Evolutionary conservation across 2,113 vertebrate species (phyloP).

Genomic region (Centropus unirufus): DNA sequence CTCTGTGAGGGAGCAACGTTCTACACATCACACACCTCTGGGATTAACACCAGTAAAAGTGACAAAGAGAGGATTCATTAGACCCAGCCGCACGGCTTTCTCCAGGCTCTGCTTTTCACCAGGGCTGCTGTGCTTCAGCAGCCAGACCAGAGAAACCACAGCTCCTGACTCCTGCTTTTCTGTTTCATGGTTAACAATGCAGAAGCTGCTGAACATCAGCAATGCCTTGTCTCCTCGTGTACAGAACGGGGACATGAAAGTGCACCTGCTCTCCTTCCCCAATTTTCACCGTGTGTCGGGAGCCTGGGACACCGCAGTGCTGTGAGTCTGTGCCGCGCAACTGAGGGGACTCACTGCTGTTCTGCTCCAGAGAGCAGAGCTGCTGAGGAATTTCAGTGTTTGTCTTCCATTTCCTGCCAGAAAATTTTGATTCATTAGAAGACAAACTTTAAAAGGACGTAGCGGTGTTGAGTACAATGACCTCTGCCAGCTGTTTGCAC

Average conservation of each 20-base stretch:
- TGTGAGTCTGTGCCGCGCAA: background rate
- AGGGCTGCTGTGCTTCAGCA: background rate
- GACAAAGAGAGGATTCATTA: background rate
- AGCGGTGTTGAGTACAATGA: rapidly evolving
- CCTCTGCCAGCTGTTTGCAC: rapidly evolving
- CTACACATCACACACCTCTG: background rate
- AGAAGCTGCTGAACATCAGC: background rate
- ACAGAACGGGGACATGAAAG: rapidly evolving
- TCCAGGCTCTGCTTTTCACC: background rate
- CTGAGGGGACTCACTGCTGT: background rate
- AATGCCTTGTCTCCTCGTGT: background rate
- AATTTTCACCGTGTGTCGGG: rapidly evolving
- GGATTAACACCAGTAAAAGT: background rate
- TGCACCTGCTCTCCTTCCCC: background rate
- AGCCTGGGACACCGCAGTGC: background rate
- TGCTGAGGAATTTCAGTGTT: constrained; percentile 41
- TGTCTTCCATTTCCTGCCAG: constrained; percentile 18
- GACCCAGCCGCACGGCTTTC: background rate
- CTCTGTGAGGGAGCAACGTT: background rate
- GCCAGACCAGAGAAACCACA: background rate
- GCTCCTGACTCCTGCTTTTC: background rate
- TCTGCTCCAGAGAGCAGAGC: background rate
- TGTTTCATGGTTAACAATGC: background rate
- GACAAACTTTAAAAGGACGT: background rate
- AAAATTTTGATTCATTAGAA: constrained; percentile 2